Conservation (phyloP, 1,140 invertebrate species). For the Andricus grossulariae region DNA sequence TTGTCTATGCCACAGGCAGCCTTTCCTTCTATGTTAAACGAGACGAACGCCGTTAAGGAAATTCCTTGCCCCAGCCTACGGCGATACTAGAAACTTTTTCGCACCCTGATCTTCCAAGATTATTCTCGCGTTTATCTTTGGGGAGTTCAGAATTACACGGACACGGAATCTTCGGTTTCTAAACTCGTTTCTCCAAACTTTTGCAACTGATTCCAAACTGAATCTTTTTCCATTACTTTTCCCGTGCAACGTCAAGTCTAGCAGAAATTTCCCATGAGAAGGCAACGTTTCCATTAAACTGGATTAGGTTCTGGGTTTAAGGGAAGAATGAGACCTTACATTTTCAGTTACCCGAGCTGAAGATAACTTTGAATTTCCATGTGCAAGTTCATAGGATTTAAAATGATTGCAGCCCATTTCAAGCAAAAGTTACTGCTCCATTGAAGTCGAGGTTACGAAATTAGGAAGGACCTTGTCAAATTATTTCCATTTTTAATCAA, state of each 20-base stretch:
- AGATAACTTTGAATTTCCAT: not conserved
- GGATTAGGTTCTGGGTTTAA: conserved; percentile 1
- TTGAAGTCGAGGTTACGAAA: too few relatives aligned
- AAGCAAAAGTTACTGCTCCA: too few relatives aligned
- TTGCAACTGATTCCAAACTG: conserved; percentile 12
- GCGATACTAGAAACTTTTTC: conserved; percentile 31
- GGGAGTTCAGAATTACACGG: not conserved
- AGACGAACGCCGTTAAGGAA: conserved; percentile 50
- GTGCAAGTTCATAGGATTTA: too few relatives aligned
- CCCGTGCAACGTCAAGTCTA: conserved; percentile 12
- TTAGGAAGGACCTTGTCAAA: too few relatives aligned
- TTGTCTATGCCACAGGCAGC: conserved; percentile 8
- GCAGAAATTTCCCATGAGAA: conserved; percentile 26
- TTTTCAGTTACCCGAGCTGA: not conserved
- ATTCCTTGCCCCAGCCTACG: conserved; percentile 44
- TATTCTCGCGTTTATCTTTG: conserved; percentile 4
- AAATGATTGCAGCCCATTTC: too few relatives aligned
- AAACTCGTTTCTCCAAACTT: conserved; percentile 15
- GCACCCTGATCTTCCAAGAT: not conserved
- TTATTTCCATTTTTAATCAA: too few relatives aligned
- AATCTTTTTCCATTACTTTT: conserved; percentile 22
- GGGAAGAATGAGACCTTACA: not conserved
- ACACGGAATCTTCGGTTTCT: not conserved
- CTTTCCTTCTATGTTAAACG: conserved; percentile 39
- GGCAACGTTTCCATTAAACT: conserved; percentile 22